A percentile compares a stretch with the other conserved stretches of the same genome.
Evolutionary conservation across 2,113 vertebrate genomes (phyloP).

Genomic region (Semicossyphus pulcher): DNA sequence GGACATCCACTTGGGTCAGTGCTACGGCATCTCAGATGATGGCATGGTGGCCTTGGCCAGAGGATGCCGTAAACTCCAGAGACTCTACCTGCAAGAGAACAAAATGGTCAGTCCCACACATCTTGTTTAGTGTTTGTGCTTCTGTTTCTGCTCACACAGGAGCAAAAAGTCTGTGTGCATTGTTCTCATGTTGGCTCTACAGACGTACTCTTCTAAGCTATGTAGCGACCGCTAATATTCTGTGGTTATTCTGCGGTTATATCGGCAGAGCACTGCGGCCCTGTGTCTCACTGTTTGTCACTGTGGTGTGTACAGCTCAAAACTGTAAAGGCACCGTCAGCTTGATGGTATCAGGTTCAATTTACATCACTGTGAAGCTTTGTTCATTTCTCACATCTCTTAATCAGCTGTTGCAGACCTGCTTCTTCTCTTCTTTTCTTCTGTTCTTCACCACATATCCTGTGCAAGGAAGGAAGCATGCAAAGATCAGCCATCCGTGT

Average conservation of each 20-base stretch:
- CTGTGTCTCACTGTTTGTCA: background rate
- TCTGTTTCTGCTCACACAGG: background rate
- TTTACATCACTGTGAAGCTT: background rate
- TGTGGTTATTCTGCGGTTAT: no score
- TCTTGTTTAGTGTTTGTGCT: background rate
- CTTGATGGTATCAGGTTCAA: background rate
- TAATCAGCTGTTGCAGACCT: background rate
- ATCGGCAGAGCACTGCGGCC: background rate
- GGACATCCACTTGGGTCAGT: slow-evolving; percentile 97
- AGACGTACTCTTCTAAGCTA: background rate
- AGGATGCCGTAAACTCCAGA: slow-evolving; percentile 94
- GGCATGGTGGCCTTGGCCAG: slow-evolving; percentile 95
- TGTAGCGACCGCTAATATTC: background rate
- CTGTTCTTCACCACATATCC: background rate
- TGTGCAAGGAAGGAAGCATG: no score
- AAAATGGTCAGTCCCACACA: slow-evolving; percentile 90
- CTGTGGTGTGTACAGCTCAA: no score
- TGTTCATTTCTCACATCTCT: no score
- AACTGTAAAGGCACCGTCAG: background rate
- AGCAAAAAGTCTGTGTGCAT: background rate
- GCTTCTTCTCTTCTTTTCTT: background rate
- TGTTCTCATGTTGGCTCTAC: background rate
- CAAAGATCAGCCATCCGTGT: no score
- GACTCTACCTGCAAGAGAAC: slow-evolving; percentile 99
- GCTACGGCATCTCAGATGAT: slow-evolving; percentile 96